Conservation (phyloP, 2,888 invertebrate genomes). For the Limnephilus lunatus region DNA sequence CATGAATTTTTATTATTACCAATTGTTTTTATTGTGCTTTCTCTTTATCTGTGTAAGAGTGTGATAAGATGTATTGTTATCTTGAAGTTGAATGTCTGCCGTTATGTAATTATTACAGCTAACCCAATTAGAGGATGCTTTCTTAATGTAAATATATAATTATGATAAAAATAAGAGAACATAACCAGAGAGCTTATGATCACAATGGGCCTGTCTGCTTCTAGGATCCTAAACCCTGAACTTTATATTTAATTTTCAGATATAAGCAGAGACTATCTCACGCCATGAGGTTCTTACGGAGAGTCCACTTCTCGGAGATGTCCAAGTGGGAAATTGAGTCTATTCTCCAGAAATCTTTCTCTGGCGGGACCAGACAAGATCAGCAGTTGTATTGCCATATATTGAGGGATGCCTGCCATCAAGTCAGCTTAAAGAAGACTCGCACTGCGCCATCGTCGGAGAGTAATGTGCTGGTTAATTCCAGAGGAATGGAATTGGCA, state of each 20-base stretch:
- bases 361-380: conserved; percentile 67
- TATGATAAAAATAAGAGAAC: background rate
- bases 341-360: conserved; percentile 67
- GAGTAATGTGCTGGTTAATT: conserved; percentile 75
- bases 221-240: background rate
- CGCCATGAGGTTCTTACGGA: conserved; percentile 72
- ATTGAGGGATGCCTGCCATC: conserved; percentile 70
- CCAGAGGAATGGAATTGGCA: conserved; percentile 83
- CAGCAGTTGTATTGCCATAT: conserved; percentile 71
- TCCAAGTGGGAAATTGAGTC: conserved; percentile 69
- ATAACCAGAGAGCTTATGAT: background rate
- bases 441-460: conserved; percentile 53
- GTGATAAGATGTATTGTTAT: too few relatives aligned
- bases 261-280: conserved; percentile 71
- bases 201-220: background rate
- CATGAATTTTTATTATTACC: background rate
- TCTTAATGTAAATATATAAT: background rate
- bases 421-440: conserved; percentile 65
- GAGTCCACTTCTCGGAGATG: conserved; percentile 75
- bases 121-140: background rate
- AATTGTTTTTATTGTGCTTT: background rate
- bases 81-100: too few relatives aligned
- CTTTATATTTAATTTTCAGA: conserved; percentile 67
- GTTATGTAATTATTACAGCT: too few relatives aligned
- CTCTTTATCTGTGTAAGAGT: background rate